A percentile compares a stretch with the other conserved stretches of the same genome.
These are phyloP conservation scores for Hypsibius dujardini DNA, from an alignment of 1,140 invertebrate genomes.

Conservation along the genomic window DNA sequence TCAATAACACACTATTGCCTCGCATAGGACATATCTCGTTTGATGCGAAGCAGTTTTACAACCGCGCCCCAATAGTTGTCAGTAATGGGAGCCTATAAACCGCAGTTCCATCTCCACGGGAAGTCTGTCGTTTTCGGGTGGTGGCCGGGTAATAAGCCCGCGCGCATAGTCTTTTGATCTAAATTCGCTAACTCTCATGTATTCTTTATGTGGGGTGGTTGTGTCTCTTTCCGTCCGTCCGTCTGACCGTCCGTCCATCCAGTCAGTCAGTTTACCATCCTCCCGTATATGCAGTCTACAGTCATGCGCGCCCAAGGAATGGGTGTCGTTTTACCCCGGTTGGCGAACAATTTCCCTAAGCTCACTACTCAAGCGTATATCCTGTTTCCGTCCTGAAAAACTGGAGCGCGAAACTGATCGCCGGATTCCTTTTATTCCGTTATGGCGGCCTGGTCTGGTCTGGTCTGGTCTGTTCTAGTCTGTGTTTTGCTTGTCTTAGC, in stretches of 20 bases:
- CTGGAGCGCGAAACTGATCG: slow-evolving; percentile 1
- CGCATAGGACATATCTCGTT: too few relatives aligned
- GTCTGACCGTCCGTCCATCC: too few relatives aligned
- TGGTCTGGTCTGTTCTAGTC: neutral
- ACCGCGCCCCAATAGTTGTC: too few relatives aligned
- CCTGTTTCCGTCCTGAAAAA: neutral
- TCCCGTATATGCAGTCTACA: neutral
- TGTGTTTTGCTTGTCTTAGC: neutral
- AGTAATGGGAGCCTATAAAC: too few relatives aligned
- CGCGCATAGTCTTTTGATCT: neutral
- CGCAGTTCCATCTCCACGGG: neutral
- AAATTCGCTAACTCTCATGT: neutral
- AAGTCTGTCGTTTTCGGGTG: neutral
- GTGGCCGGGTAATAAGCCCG: neutral
- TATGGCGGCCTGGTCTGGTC: neutral
- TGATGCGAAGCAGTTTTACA: too few relatives aligned
- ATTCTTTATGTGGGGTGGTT: neutral
- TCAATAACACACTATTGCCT: too few relatives aligned
- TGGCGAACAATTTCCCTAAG: neutral
- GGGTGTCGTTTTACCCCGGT: neutral
- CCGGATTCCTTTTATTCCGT: slow-evolving; percentile 4
- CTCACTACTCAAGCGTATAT: neutral
- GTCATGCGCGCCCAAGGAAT: too few relatives aligned
- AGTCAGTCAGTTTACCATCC: neutral
- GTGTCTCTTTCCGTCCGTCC: neutral